Evolutionary conservation across 2,888 invertebrate species (phyloP).

Genomic region (Napeogenes inachia): DNA sequence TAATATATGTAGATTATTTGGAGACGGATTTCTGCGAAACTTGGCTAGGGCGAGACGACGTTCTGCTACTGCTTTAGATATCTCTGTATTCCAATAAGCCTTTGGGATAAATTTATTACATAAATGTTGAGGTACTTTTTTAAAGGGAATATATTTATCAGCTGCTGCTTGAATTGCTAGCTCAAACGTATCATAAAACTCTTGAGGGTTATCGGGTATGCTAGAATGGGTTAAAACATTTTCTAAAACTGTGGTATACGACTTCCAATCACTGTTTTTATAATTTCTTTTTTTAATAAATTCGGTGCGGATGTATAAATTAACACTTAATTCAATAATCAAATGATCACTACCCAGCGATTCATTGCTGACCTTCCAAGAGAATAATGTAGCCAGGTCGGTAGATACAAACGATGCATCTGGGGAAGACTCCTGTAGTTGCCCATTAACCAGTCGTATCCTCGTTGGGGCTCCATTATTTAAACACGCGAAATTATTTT

Average conservation of each 20-base stretch:
- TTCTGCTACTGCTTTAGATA: slow-evolving; percentile 22
- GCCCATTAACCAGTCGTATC: slow-evolving; percentile 24
- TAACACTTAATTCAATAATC: slow-evolving; percentile 21
- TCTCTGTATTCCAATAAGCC: slow-evolving; percentile 31
- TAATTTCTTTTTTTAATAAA: slow-evolving; percentile 24
- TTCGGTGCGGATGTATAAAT: not conserved
- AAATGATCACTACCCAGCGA: slow-evolving; percentile 31
- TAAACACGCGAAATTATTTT: slow-evolving; percentile 23
- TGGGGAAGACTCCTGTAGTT: slow-evolving; percentile 30
- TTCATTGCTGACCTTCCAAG: slow-evolving; percentile 27
- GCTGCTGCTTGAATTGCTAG: slow-evolving; percentile 20
- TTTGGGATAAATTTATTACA: slow-evolving; percentile 28
- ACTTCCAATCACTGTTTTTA: slow-evolving; percentile 26
- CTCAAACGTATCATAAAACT: slow-evolving; percentile 23
- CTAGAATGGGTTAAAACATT: slow-evolving; percentile 1
- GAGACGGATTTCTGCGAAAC: no score
- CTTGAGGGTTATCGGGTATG: slow-evolving; percentile 13
- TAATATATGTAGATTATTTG: no score
- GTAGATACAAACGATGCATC: slow-evolving; percentile 28
- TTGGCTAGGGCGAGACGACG: slow-evolving; percentile 27
- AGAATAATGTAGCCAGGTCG: slow-evolving; percentile 24
- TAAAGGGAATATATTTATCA: slow-evolving; percentile 24
- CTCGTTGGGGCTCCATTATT: slow-evolving; percentile 30
- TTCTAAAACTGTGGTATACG: slow-evolving; percentile 16
- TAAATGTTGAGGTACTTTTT: slow-evolving; percentile 25